Evolutionary conservation across 2,113 vertebrate species (phyloP).

Genomic region (Mus pahari): DNA sequence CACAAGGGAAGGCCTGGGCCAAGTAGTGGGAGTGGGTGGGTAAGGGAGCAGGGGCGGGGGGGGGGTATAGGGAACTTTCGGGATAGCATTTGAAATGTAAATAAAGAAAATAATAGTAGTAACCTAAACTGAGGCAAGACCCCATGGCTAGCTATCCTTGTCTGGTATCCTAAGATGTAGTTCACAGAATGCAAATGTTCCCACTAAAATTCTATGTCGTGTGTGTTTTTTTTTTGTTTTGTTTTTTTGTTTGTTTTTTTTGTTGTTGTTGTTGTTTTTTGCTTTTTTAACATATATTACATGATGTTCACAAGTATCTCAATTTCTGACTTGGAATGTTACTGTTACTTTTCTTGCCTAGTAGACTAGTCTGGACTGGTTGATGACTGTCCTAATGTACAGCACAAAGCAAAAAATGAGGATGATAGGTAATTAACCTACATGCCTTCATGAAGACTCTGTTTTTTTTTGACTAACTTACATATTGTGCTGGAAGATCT

Average conservation of each 20-base stretch:
- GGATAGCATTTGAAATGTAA: no score
- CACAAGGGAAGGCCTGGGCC: no score
- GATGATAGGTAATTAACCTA: neutral
- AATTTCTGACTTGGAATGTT: constrained; percentile 13
- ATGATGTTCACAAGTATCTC: neutral
- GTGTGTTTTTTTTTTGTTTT: no score
- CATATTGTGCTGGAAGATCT: neutral
- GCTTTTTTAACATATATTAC: no score
- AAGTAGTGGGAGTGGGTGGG: no score
- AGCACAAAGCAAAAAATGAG: neutral
- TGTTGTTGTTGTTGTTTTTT: no score
- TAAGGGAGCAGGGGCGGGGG: no score
- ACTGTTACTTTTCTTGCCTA: neutral
- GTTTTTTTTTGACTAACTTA: neutral
- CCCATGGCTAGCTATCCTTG: constrained; percentile 58
- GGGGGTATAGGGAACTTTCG: no score
- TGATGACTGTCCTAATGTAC: neutral
- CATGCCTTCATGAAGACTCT: neutral
- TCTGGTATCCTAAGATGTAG: constrained; percentile 70
- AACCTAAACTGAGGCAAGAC: constrained; percentile 40
- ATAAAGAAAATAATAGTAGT: neutral
- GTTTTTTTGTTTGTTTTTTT: no score
- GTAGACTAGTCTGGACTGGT: neutral
- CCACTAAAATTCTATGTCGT: constrained; percentile 52
- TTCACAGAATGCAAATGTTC: constrained; percentile 71